These are phyloP conservation scores for Chalcosyrphus nemorum DNA, from an alignment of 2,888 invertebrate genomes.

Conservation along the genomic window DNA sequence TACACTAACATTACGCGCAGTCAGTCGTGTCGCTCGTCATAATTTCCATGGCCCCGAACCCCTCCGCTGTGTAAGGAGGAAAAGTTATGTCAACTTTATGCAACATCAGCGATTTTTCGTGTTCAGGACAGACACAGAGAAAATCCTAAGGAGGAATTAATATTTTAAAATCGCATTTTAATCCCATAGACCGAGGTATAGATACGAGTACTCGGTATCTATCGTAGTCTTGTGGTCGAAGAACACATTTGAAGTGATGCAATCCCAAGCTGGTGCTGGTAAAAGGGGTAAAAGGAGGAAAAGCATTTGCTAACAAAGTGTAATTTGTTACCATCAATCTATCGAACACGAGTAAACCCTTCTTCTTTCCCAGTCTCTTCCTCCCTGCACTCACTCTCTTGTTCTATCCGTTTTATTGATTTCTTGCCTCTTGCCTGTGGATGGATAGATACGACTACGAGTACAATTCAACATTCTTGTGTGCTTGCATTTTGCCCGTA, in stretches of 20 bases:
- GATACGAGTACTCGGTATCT: slow-evolving; percentile 27
- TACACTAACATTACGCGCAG: slow-evolving; percentile 60
- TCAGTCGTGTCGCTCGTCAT: slow-evolving; percentile 67
- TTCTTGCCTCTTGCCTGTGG: slow-evolving; percentile 23
- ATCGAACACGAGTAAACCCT: slow-evolving; percentile 67
- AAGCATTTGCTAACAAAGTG: slow-evolving; percentile 68
- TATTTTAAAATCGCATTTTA: slow-evolving; percentile 56
- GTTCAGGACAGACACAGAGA: slow-evolving; percentile 21
- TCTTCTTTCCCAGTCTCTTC: slow-evolving; percentile 20
- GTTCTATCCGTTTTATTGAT: slow-evolving; percentile 52
- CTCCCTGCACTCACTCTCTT: not conserved
- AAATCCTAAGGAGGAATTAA: slow-evolving; percentile 38
- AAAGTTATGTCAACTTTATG: slow-evolving; percentile 70
- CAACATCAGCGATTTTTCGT: slow-evolving; percentile 64
- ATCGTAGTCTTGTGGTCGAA: slow-evolving; percentile 49
- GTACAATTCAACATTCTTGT: slow-evolving; percentile 18
- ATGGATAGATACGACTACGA: not conserved
- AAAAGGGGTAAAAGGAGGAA: not conserved
- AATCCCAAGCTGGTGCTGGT: slow-evolving; percentile 18
- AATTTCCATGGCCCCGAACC: slow-evolving; percentile 12
- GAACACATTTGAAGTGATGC: slow-evolving; percentile 59
- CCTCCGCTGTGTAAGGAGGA: not conserved
- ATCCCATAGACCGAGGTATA: slow-evolving; percentile 32
- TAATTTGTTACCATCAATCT: slow-evolving; percentile 74
- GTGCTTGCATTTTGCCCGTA: slow-evolving; percentile 5